phyloP scores from a whole-genome alignment of 2,888 invertebrate species.

The Dynastes tityus region DNA sequence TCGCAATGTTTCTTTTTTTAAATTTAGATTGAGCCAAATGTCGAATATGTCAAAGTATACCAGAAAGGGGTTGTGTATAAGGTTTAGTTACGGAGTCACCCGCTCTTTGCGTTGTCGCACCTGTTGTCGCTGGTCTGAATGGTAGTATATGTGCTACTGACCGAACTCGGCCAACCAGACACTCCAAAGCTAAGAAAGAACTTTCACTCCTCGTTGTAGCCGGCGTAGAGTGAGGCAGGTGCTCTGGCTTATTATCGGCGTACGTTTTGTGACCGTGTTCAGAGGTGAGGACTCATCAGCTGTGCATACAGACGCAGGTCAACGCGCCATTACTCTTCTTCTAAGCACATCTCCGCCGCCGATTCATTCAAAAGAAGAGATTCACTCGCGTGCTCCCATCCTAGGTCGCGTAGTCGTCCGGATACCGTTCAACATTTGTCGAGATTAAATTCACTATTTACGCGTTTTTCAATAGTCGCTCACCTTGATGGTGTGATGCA shows the following conservation, averaged over 20 bases:
- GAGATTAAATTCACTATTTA: conserved; percentile 30
- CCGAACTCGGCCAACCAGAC: conserved; percentile 59
- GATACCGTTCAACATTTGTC: conserved; percentile 25
- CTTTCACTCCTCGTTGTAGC: conserved; percentile 58
- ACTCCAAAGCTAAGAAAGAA: conserved; percentile 60
- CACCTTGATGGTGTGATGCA: neutral
- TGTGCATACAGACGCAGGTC: conserved; percentile 54
- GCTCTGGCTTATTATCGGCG: conserved; percentile 55
- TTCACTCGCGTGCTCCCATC: conserved; percentile 63
- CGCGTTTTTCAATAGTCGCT: conserved; percentile 9
- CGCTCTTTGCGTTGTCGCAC: conserved; percentile 55
- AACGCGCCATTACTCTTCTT: conserved; percentile 54
- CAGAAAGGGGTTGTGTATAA: neutral
- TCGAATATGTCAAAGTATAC: neutral
- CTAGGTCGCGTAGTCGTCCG: conserved; percentile 61
- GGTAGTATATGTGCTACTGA: conserved; percentile 68
- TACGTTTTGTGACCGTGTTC: conserved; percentile 49
- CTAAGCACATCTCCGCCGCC: conserved; percentile 41
- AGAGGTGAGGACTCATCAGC: conserved; percentile 50
- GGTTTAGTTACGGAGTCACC: conserved; percentile 14
- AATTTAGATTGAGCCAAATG: neutral
- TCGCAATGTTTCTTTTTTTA: neutral
- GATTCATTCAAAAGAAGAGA: conserved; percentile 64
- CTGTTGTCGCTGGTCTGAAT: conserved; percentile 63
- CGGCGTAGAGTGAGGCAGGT: conserved; percentile 55